Conservation (phyloP, 2,888 invertebrate genomes). For the Trissoscelio sp. region DNA sequence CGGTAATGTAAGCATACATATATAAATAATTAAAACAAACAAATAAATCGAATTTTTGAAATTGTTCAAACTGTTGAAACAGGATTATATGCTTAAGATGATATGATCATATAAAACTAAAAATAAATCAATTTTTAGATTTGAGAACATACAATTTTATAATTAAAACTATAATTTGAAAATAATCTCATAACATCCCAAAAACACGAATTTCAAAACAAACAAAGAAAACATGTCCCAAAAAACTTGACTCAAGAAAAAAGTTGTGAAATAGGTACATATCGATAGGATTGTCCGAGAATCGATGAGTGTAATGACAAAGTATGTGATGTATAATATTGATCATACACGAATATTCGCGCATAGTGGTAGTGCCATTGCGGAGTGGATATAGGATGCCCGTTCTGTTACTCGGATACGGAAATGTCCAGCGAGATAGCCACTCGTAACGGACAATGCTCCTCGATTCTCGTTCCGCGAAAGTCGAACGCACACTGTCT, state of each 20-base stretch:
- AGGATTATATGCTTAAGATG: no score
- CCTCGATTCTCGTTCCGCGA: conserved; percentile 76
- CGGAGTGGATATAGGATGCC: conserved; percentile 55
- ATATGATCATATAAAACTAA: no score
- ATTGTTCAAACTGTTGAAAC: no score
- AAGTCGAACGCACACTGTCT: conserved; percentile 69
- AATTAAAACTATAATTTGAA: no score
- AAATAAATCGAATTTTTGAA: no score
- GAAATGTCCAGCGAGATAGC: conserved; percentile 81
- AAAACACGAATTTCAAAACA: no score
- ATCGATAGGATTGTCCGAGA: conserved; percentile 29
- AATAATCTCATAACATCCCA: no score
- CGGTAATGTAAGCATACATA: no score
- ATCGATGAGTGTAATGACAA: conserved; percentile 59
- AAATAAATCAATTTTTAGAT: no score
- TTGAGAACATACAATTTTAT: no score
- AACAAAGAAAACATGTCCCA: not conserved
- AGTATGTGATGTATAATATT: conserved; percentile 58
- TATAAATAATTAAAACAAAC: no score
- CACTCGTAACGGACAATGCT: conserved; percentile 80
- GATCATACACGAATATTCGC: conserved; percentile 53
- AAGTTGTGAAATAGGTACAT: not conserved
- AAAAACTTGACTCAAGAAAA: not conserved
- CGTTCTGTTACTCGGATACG: conserved; percentile 75
- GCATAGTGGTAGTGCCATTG: conserved; percentile 36